Evolutionary conservation across 2,113 vertebrate species (phyloP).

Genomic region (Hippopotamus amphibius): DNA sequence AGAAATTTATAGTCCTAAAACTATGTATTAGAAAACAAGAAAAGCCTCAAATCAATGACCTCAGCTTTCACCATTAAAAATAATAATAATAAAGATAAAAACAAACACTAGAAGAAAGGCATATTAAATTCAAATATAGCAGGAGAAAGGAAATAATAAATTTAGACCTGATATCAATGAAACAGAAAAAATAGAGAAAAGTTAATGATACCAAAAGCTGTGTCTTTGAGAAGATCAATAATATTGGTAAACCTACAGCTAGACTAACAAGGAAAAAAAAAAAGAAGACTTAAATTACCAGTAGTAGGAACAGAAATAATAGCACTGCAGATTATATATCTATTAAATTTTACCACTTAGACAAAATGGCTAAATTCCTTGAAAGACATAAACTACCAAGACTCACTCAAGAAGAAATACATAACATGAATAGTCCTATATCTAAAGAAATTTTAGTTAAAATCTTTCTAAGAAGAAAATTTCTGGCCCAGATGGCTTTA

Average conservation of each 20-base stretch:
- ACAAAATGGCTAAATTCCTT: background rate
- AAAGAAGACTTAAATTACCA: background rate
- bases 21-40: background rate
- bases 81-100: background rate
- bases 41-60: background rate
- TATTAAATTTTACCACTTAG: background rate
- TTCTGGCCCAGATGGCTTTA: background rate
- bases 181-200: constrained; percentile 19
- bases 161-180: background rate
- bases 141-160: background rate
- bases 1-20: background rate
- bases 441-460: background rate
- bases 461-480: background rate
- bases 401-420: background rate
- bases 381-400: background rate
- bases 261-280: background rate
- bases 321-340: background rate
- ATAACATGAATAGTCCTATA: background rate
- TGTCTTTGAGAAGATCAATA: background rate
- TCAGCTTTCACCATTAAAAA: background rate
- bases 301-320: background rate
- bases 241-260: background rate
- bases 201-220: background rate
- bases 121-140: background rate
- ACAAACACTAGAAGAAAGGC: background rate